Percentiles rank a stretch among this genome's conserved stretches.
Conservation (phyloP, 2,113 vertebrate species). For the Erythrolamprus reginae region DNA sequence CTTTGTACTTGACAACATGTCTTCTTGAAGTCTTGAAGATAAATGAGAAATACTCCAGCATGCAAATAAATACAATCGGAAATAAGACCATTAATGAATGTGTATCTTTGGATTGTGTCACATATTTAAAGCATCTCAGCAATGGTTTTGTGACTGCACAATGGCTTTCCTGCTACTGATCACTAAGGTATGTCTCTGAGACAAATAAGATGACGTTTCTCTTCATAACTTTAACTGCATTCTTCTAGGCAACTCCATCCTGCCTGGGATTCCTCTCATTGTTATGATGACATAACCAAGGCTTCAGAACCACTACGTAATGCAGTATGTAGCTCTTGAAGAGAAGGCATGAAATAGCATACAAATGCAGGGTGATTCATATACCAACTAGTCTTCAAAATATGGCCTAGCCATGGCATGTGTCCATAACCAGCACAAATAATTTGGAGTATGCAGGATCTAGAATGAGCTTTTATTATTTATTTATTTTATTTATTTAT, state of each 20-base stretch:
- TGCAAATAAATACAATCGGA: background rate
- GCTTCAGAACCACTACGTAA: conserved; percentile 55
- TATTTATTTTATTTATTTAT: too few species aligned
- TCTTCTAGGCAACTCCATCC: conserved; percentile 54
- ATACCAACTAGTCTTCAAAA: conserved; percentile 65
- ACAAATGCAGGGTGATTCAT: conserved; percentile 57
- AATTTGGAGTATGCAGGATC: background rate
- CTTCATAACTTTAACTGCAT: conserved; percentile 52
- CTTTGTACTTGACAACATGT: background rate
- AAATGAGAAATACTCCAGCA: background rate
- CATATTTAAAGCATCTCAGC: conserved; percentile 1
- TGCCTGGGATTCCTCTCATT: conserved; percentile 64
- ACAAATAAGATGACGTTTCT: conserved; percentile 29
- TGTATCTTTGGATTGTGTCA: background rate
- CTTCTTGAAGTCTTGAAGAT: background rate
- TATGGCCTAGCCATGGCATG: conserved; percentile 40
- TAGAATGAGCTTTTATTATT: too few species aligned
- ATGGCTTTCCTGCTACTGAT: conserved; percentile 6
- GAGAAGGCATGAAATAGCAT: conserved; percentile 50
- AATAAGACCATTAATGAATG: background rate
- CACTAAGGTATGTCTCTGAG: conserved; percentile 22
- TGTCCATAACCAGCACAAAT: background rate
- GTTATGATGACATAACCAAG: conserved; percentile 73
- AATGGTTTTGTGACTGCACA: background rate
- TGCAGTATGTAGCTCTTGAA: conserved; percentile 54